A percentile compares a stretch with the other conserved stretches of the same genome.
These are phyloP conservation scores for Pristionchus exspectatus DNA, from an alignment of 2,888 invertebrate species.

Conservation along the genomic window DNA sequence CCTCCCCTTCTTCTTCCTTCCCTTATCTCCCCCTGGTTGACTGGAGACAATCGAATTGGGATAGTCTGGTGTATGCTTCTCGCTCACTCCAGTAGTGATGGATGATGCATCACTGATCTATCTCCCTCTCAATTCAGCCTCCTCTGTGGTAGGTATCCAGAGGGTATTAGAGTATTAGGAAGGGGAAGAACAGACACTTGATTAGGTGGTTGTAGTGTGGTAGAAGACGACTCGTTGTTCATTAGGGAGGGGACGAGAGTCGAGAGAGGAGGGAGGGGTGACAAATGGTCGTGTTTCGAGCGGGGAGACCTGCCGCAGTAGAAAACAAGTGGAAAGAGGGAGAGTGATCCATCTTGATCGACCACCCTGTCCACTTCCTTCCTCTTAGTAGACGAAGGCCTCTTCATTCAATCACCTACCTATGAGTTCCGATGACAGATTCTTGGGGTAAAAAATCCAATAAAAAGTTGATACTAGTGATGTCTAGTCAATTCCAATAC, in stretches of 20 bases:
- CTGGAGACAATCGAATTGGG: slow-evolving; percentile 34
- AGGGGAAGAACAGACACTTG: neutral
- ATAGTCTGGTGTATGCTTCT: slow-evolving; percentile 8
- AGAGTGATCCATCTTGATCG: slow-evolving; percentile 20
- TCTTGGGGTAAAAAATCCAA: neutral
- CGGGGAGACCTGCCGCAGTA: neutral
- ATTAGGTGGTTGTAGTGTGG: neutral
- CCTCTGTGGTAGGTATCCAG: slow-evolving; percentile 31
- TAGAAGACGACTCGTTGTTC: slow-evolving; percentile 28
- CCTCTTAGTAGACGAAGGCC: neutral
- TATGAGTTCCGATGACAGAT: neutral
- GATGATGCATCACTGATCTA: neutral
- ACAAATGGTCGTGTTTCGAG: slow-evolving; percentile 38
- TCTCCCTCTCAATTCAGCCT: neutral
- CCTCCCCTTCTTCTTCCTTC: neutral
- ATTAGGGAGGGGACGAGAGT: neutral
- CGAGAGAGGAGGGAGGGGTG: neutral
- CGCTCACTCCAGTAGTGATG: neutral
- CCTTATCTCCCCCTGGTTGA: neutral
- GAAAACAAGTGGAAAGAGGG: slow-evolving; percentile 11
- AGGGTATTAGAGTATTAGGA: slow-evolving; percentile 19
- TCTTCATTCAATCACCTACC: neutral
- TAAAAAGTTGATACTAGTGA: too few species aligned
- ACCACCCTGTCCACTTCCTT: neutral
- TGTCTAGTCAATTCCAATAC: too few species aligned